A percentile compares a stretch with the other conserved stretches of the same genome.
Evolutionary conservation across 2,888 invertebrate genomes (phyloP).

Genomic region (Lysandra bellargus): DNA sequence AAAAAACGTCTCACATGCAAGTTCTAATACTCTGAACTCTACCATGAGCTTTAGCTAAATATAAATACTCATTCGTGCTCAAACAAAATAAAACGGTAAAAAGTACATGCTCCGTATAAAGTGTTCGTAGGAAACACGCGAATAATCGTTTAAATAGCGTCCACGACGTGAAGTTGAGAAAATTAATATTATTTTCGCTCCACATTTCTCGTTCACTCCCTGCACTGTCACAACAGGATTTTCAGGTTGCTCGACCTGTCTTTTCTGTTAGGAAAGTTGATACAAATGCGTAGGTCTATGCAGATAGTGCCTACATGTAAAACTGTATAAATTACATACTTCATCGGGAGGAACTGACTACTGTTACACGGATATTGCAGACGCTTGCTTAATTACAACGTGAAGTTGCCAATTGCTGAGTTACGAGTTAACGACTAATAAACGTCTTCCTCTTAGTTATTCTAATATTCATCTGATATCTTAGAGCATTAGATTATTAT

Average conservation of each 20-base stretch:
- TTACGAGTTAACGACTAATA: neutral
- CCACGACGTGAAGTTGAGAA: conserved; percentile 38
- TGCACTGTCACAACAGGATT: conserved; percentile 42
- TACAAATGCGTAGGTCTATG: conserved; percentile 41
- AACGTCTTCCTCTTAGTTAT: neutral
- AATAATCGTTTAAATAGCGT: conserved; percentile 26
- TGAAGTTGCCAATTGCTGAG: conserved; percentile 1
- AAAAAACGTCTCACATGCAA: neutral
- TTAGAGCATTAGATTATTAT: neutral
- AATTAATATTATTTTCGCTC: conserved; percentile 42
- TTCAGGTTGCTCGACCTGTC: conserved; percentile 41
- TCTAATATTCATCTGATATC: neutral
- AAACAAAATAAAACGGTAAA: conserved; percentile 5
- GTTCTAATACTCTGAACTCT: neutral
- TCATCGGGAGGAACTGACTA: conserved; percentile 27
- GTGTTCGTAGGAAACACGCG: conserved; percentile 21
- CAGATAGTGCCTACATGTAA: conserved; percentile 38
- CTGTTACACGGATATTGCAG: conserved; percentile 17
- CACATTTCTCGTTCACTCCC: conserved; percentile 42
- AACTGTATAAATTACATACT: conserved; percentile 36
- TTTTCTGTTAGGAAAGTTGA: conserved; percentile 43
- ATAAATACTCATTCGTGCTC: neutral
- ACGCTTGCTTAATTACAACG: neutral
- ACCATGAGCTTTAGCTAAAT: neutral
- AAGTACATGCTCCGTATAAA: neutral